phyloP scores from a whole-genome alignment of 2,113 vertebrate species.

The Sorex araneus region DNA sequence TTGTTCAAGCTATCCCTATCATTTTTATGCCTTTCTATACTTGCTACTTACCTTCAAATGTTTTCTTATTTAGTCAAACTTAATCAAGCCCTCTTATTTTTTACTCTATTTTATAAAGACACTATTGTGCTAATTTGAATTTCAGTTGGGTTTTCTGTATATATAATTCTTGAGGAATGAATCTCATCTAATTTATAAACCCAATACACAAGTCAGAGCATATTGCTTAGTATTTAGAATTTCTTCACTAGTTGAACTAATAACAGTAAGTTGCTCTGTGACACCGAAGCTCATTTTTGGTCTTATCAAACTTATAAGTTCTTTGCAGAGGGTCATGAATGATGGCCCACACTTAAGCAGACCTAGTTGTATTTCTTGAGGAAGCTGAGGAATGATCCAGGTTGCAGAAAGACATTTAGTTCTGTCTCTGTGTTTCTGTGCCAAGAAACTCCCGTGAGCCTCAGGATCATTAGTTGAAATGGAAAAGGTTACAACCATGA shows the following conservation, averaged over 20 bases:
- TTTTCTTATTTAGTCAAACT: neutral
- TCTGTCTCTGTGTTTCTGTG: neutral
- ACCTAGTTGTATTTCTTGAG: neutral
- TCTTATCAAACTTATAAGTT: no score
- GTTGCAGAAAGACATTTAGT: neutral
- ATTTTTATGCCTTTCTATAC: neutral
- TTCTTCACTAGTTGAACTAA: conserved; percentile 46
- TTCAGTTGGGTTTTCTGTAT: neutral
- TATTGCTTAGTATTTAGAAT: neutral
- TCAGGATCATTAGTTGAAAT: neutral
- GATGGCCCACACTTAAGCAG: neutral
- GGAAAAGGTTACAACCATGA: neutral
- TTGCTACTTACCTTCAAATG: neutral
- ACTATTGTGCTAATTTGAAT: neutral
- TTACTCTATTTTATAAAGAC: neutral
- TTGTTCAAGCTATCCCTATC: no score
- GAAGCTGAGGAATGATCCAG: neutral
- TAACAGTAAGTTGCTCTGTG: neutral
- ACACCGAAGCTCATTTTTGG: neutral
- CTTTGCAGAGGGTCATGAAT: no score
- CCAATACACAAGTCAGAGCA: neutral
- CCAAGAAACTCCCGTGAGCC: neutral
- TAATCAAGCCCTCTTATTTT: neutral
- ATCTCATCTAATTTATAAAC: neutral
- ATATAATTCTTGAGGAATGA: neutral